Evolutionary conservation across 1,140 invertebrate genomes (phyloP).

Genomic region (Paralvinella palmiformis): DNA sequence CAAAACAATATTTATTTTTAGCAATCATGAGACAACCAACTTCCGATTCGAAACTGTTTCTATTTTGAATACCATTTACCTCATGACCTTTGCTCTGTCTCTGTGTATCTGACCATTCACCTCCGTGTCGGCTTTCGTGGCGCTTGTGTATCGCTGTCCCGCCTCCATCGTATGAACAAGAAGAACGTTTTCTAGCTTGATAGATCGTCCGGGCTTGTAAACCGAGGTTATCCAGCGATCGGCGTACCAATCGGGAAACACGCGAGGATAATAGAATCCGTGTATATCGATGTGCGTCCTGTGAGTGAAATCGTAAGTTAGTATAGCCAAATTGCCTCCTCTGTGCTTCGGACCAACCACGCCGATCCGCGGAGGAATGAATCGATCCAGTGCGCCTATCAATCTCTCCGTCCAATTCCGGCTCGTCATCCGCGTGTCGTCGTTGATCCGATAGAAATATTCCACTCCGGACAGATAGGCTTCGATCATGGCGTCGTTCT

Average conservation of each 20-base stretch:
- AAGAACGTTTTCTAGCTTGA: not conserved
- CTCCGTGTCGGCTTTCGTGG: too few species aligned
- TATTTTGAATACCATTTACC: too few species aligned
- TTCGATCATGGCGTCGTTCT: too few species aligned
- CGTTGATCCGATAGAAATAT: slow-evolving; percentile 1
- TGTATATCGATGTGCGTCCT: not conserved
- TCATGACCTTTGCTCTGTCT: too few species aligned
- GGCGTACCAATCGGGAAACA: slow-evolving; percentile 13
- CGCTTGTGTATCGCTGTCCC: slow-evolving; percentile 3
- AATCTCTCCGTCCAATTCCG: not conserved
- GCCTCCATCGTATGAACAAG: not conserved
- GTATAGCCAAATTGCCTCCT: not conserved
- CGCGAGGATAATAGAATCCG: slow-evolving; percentile 13
- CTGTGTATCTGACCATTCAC: too few species aligned
- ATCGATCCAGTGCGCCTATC: not conserved
- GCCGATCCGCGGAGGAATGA: not conserved
- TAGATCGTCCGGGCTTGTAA: not conserved
- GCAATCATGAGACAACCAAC: too few species aligned
- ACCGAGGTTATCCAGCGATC: slow-evolving; percentile 9
- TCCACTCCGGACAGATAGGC: not conserved
- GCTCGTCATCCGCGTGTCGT: not conserved
- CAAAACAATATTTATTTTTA: too few species aligned
- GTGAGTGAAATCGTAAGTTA: not conserved
- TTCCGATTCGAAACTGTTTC: too few species aligned
- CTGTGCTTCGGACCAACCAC: not conserved